Base-by-base conservation (phyloP, 2,888 invertebrate genomes). In the Abscondita cerata region DNA sequence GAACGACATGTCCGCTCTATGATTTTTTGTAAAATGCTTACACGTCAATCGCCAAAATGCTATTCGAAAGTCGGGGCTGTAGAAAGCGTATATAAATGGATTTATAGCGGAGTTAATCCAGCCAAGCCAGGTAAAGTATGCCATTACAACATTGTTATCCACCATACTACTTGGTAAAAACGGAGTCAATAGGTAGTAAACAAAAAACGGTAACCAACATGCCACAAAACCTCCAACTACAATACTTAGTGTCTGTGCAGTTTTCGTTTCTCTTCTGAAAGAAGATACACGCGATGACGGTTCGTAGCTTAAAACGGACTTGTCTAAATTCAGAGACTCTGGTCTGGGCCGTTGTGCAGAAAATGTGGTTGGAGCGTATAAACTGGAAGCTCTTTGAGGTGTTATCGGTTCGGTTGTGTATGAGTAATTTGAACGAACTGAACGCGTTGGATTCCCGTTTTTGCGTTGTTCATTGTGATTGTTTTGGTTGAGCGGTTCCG, bases 81-180 rank as follows among this genome's bases (percentile, higher is more conserved):
- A 94, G 75, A 94, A 94, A 15, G 94, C 93, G 75, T 94, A 95
- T 72, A 95, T 95, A 76, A 94, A 93, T 0, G 94, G 94, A 81
- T 95, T 95, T 66, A 95, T 92, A 2, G 93, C 93, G 0, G 93
- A 93, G 77, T 94, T 95, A 72, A 93, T 89, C 93, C 94, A 95
- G 0, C 93, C 95, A 38, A 95, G 81, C 94, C 94, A 95, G 1
- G 93, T 93, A 53, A 94, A 81, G 54, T 90, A 87, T 47, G 88
- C 88, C 86, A 91, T 89, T 52, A 93, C 78, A 2, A 87, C 83
- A 31, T 67, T 62, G 52, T 75, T 78, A 13, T 75, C 72, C 1
- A 88, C 85, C 69, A 87, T 86, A 52, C 83, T 81, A 56, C 81
- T 82, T 0, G 87, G 86, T 54, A 93, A 84, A 73, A 94, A 93